Percentiles rank a stretch among this genome's conserved stretches.
Conservation (phyloP, 2,113 vertebrate species). For the Phrynosoma platyrhinos region DNA sequence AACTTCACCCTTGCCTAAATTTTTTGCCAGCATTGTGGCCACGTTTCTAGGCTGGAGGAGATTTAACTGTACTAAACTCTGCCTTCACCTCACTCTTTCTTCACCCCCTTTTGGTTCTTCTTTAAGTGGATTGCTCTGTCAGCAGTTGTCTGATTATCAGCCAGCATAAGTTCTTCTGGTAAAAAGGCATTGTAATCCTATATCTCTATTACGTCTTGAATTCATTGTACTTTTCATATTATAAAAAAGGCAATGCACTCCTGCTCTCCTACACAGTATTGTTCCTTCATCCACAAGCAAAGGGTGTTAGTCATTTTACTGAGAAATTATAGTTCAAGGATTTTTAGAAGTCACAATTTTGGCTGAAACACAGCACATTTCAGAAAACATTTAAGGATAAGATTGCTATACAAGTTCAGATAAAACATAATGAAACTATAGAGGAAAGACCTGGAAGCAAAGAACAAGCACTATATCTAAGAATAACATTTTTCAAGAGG, state of each 20-base stretch:
- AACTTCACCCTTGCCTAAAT: too few relatives aligned
- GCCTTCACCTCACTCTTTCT: too few relatives aligned
- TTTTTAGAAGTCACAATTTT: constrained; percentile 38
- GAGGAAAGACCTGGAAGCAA: neutral
- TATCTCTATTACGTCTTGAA: constrained; percentile 34
- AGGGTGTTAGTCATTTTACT: constrained; percentile 33
- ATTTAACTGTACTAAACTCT: too few relatives aligned
- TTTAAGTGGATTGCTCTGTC: too few relatives aligned
- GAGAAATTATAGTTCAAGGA: constrained; percentile 36
- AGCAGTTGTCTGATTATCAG: too few relatives aligned
- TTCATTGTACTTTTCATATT: constrained; percentile 53
- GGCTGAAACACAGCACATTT: constrained; percentile 17
- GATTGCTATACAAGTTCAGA: neutral
- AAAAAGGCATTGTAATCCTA: too few relatives aligned
- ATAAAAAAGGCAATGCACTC: constrained; percentile 34
- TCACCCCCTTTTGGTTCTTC: too few relatives aligned
- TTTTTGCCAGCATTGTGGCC: too few relatives aligned
- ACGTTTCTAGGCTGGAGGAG: too few relatives aligned
- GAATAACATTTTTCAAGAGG: neutral
- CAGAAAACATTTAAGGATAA: neutral
- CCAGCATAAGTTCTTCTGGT: too few relatives aligned
- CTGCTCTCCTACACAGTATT: neutral
- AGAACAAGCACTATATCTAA: neutral
- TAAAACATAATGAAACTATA: neutral
- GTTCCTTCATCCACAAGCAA: constrained; percentile 41